Base-by-base conservation (phyloP, 2,797 vertebrate genomes). In the Falco naumanni region DNA sequence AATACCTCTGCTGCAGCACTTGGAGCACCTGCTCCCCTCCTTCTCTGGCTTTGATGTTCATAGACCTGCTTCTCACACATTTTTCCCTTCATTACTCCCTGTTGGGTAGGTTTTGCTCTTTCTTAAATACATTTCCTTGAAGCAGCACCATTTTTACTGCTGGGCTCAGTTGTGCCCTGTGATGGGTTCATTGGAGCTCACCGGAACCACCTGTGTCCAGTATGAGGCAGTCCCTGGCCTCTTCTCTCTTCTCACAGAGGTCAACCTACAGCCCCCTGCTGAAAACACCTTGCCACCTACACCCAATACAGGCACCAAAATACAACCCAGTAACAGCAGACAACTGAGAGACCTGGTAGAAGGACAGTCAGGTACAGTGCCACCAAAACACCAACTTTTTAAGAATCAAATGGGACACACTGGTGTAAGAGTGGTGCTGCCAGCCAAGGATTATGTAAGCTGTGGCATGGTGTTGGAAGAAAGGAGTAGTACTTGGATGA, bases 211-310 rank as follows among this genome's bases (percentile, higher is more conserved):
- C 43, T 45, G 43, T 45, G 43, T 45, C 43, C 43, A 17, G 43
- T 18, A 45, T 18, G 43, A 45, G 43, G 43, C 43, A 45, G 17
- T 17, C 4, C 43, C 43, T 45, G 43, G 43, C 43, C 43, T 45
- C 43, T 45, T 43, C 43, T 43, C 43, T 43, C 43, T 41, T 41
- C 43, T 82, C 45, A 51, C 37, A 57, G 21, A 29, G 14, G 29
- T 9, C 2, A 0, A 19, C 11, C 53, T 45, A 12, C 10, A 80
- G 21, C 9, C 12, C 11, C 3, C 6, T 11, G 5, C 33, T 47
- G 47, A 34, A 34, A 63, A 45, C 45, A n/a, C 6, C 31, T 83
- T 65, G 60, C 13, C 34, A 50, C 7, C 28, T 50, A n/a, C 34
- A 37, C 7, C 21, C 12, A 37, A 31, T n/a, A n/a, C 17, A 48